Base-by-base conservation (phyloP, 2,888 invertebrate genomes). In the Torymus aiolomorphi region DNA sequence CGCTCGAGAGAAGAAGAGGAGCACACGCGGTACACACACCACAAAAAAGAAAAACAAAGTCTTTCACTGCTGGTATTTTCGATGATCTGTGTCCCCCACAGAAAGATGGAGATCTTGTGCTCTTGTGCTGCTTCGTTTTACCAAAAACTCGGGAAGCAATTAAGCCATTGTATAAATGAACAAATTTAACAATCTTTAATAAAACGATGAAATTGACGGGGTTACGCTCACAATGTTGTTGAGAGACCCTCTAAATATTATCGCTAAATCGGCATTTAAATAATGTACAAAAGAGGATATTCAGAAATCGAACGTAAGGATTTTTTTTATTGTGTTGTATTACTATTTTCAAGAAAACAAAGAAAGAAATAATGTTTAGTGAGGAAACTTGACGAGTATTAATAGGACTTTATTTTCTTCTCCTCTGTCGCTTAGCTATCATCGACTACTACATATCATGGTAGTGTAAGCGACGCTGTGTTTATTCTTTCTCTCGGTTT, bases 141-240 rank as follows among this genome's bases (percentile, higher is more conserved):
- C 61, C 59, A 73, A 78, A 63, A 65, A 66, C 63, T 52, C 87
- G 88, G 88, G 88, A 89, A 87, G 86, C 86, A 86, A 88, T 88
- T 90, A 88, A 88, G 89, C 90, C 88, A 88, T 90, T 91, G 90
- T 91, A 90, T 90, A 91, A 90, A 91, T 89, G 90, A 90, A 90
- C 89, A 90, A 90, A 90, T 90, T 90, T 89, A 89, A 88, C 89
- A 90, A 89, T 90, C 90, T 90, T 90, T 89, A 90, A 89, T 90
- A 89, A 90, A 90, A 90, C 89, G 86, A 88, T 89, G 86, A 89
- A 90, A 90, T 90, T 89, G 87, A 87, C 88, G 87, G 89, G 89
- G 80, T 71, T 70, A 65, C 49, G 16, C 80, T 80, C 75, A 72
- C 74, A 66, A 66, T 76, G 10, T 78, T 76, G 73, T 62, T 76